Percentiles rank a stretch among this genome's conserved stretches.
These are phyloP conservation scores for Dolichoris vasculosae DNA, from an alignment of 1,140 invertebrate species.

Conservation along the genomic window DNA sequence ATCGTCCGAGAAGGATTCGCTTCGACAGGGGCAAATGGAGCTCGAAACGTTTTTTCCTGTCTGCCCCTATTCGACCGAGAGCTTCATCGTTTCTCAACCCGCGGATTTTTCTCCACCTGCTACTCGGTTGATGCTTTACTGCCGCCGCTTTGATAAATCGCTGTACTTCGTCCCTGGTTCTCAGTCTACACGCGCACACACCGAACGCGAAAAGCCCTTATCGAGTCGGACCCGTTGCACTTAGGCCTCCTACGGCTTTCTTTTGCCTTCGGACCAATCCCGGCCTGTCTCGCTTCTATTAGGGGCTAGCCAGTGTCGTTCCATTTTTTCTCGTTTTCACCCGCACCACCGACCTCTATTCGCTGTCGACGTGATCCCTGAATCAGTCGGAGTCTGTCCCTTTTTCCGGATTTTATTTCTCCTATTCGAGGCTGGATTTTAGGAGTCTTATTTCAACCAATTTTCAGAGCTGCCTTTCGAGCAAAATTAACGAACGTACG, in stretches of 20 bases:
- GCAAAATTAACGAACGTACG: slow-evolving; percentile 3
- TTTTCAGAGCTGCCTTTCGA: slow-evolving; percentile 11
- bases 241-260: slow-evolving; percentile 47
- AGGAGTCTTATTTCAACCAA: slow-evolving; percentile 31
- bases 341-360: not conserved
- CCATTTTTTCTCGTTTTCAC: slow-evolving; percentile 33
- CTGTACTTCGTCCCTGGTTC: slow-evolving; percentile 60
- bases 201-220: slow-evolving; percentile 59
- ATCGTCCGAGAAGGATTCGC: slow-evolving; percentile 28
- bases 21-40: slow-evolving; percentile 47
- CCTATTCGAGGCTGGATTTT: slow-evolving; percentile 17
- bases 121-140: slow-evolving; percentile 60
- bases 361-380: not conserved
- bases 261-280: slow-evolving; percentile 49
- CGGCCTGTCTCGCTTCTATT: slow-evolving; percentile 35
- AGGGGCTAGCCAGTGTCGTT: slow-evolving; percentile 4
- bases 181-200: not conserved
- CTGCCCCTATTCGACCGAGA: slow-evolving; percentile 21
- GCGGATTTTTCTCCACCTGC: slow-evolving; percentile 64
- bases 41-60: not conserved
- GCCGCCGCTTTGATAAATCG: slow-evolving; percentile 67
- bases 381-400: not conserved
- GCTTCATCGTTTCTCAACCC: slow-evolving; percentile 60
- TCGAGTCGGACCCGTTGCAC: slow-evolving; percentile 61
- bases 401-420: slow-evolving; percentile 48